These are phyloP conservation scores for Drosophila truncata DNA, from an alignment of 1,140 invertebrate species.

Conservation along the genomic window DNA sequence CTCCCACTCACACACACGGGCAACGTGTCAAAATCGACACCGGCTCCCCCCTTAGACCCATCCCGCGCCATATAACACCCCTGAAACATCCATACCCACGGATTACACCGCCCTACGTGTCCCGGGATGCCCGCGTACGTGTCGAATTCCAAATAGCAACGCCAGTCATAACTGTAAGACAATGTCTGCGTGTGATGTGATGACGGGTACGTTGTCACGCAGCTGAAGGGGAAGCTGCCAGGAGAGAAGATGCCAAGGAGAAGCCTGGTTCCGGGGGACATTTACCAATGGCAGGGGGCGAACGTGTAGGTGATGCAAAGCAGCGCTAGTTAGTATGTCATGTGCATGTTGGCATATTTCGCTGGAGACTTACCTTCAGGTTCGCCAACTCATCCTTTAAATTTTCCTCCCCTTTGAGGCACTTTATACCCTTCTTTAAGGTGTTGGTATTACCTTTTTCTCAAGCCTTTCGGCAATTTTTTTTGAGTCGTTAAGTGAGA, in stretches of 20 bases:
- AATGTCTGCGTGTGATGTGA: conserved; percentile 62
- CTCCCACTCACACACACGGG: conserved; percentile 31
- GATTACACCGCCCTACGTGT: conserved; percentile 63
- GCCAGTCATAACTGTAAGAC: conserved; percentile 78
- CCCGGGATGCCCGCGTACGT: conserved; percentile 57
- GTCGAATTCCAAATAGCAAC: conserved; percentile 78
- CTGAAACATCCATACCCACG: conserved; percentile 13
- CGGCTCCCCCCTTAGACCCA: background rate
- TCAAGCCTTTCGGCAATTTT: no score
- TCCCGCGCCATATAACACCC: background rate
- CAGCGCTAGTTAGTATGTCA: conserved; percentile 58
- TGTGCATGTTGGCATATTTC: conserved; percentile 68
- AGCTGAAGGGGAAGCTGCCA: conserved; percentile 22
- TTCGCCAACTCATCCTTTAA: conserved; percentile 3
- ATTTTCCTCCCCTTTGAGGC: background rate
- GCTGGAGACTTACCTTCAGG: conserved; percentile 31
- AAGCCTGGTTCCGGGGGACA: background rate
- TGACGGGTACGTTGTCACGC: conserved; percentile 51
- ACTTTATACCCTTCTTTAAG: conserved; percentile 19
- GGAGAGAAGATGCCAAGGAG: background rate
- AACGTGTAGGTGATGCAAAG: conserved; percentile 45
- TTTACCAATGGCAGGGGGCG: conserved; percentile 4
- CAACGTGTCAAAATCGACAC: conserved; percentile 60
- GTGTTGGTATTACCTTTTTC: background rate
- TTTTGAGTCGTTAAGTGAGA: background rate